A percentile compares a stretch with the other conserved stretches of the same genome.
Conservation (phyloP, 2,113 vertebrate genomes). For the Thunnus thynnus region DNA sequence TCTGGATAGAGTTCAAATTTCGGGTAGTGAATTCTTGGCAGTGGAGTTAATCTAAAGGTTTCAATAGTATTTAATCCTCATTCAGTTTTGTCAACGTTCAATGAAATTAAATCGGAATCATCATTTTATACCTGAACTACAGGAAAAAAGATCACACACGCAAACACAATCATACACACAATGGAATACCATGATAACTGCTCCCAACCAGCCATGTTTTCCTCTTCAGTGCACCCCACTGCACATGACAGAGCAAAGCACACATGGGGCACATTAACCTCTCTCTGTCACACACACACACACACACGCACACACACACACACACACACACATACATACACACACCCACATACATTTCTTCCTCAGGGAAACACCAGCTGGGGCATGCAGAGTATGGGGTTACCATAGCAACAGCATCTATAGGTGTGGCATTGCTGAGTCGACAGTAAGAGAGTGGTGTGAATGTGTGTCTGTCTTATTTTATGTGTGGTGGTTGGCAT, state of each 20-base stretch:
- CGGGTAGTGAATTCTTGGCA: background rate
- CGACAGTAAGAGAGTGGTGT: conserved; percentile 36
- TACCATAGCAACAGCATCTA: conserved; percentile 75
- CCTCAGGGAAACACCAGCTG: conserved; percentile 74
- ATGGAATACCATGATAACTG: conserved; percentile 56
- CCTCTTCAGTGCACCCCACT: conserved; percentile 70
- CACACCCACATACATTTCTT: conserved; percentile 29
- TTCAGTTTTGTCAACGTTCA: background rate
- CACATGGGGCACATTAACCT: conserved; percentile 78
- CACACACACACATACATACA: conserved; percentile 33
- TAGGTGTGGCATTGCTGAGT: conserved; percentile 75
- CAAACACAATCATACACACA: conserved; percentile 34
- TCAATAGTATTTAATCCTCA: conserved; percentile 6
- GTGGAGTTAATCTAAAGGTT: background rate
- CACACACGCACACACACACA: conserved; percentile 45
- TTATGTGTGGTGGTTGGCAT: background rate
- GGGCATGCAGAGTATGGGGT: conserved; percentile 64
- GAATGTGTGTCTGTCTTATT: background rate
- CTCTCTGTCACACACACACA: conserved; percentile 48
- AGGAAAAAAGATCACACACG: no score
- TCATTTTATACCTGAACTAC: no score
- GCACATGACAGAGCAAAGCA: conserved; percentile 77
- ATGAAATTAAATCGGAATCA: no score
- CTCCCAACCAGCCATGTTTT: conserved; percentile 76
- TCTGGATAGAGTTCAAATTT: conserved; percentile 3